A percentile compares a stretch with the other conserved stretches of the same genome.
These are phyloP conservation scores for Drosophila mercatorum DNA, from an alignment of 2,888 invertebrate genomes.

Conservation along the genomic window DNA sequence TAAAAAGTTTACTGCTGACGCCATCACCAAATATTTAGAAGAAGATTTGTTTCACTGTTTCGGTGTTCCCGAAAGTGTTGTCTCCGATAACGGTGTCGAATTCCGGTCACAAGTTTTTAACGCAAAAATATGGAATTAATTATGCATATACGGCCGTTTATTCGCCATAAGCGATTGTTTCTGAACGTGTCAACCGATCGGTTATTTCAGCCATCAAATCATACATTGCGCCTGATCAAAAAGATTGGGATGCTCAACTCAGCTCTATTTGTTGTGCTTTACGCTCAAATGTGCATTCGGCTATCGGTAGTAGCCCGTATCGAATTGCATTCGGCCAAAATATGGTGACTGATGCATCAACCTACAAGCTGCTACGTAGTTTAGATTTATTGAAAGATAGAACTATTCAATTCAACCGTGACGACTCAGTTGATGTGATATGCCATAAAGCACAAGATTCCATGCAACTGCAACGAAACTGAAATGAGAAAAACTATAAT, in stretches of 20 bases:
- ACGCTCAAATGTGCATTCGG: conserved; percentile 1
- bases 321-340: background rate
- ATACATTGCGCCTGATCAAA: background rate
- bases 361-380: no score
- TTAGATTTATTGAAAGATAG: no score
- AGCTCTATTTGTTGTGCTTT: background rate
- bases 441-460: no score
- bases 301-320: background rate
- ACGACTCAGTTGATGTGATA: no score
- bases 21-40: background rate
- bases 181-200: background rate
- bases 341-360: background rate
- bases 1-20: background rate
- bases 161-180: background rate
- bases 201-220: background rate
- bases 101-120: background rate
- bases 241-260: background rate
- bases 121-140: background rate
- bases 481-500: no score
- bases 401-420: no score
- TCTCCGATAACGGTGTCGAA: background rate
- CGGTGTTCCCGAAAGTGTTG: background rate
- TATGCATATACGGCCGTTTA: background rate
- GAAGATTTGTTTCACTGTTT: background rate
- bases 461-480: no score